phyloP scores from a whole-genome alignment of 2,797 vertebrate genomes.

The Holocentrus rufus region DNA sequence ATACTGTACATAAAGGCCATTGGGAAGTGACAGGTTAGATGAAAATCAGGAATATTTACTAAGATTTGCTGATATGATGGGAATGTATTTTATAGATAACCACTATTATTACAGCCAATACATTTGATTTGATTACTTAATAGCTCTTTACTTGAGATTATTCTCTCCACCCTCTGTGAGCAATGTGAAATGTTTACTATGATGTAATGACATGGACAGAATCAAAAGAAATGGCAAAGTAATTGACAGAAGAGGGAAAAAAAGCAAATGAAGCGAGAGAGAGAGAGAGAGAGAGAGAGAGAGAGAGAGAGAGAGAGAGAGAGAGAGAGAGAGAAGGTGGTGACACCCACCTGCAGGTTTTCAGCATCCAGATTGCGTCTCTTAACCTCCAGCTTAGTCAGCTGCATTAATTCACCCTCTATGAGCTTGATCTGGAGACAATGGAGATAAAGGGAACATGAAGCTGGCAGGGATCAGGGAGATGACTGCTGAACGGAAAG shows the following conservation, averaged over 20 bases:
- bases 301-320: background rate
- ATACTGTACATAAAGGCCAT: too few relatives aligned
- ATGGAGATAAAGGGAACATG: conserved; percentile 77
- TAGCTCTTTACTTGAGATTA: background rate
- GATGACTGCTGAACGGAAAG: conserved; percentile 38
- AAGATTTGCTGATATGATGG: too few relatives aligned
- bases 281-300: conserved; percentile 4
- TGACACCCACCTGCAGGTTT: conserved; percentile 92
- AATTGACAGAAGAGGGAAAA: background rate
- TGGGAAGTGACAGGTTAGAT: too few relatives aligned
- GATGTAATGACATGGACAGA: conserved; percentile 53
- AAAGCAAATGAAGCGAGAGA: background rate
- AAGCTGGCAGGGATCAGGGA: conserved; percentile 49
- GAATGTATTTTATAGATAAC: too few relatives aligned
- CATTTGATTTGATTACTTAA: background rate
- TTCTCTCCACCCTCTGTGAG: background rate
- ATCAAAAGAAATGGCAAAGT: conserved; percentile 6
- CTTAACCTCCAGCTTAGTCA: conserved; percentile 99
- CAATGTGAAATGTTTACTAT: conserved; percentile 14
- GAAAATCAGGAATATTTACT: too few relatives aligned
- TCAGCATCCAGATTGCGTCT: conserved; percentile 93
- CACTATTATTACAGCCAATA: too few relatives aligned
- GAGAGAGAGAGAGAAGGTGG: conserved; percentile 41
- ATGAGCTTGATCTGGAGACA: conserved; percentile 99
- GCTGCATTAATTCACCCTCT: conserved; percentile 96